phyloP scores from a whole-genome alignment of 2,797 vertebrate species.

The Lagocephalus sceleratus region DNA sequence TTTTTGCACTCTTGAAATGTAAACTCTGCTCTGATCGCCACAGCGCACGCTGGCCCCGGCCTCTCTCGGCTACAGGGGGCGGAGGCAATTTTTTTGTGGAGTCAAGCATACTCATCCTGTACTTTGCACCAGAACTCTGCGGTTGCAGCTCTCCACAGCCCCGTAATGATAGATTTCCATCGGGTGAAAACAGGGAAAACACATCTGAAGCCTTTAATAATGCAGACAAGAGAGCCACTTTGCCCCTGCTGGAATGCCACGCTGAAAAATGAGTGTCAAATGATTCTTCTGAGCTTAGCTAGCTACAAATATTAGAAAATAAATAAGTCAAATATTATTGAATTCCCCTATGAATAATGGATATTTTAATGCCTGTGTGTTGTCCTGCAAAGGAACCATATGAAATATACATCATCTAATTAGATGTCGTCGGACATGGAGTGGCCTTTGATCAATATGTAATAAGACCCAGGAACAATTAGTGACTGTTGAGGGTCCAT shows the following conservation, averaged over 20 bases:
- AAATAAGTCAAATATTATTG: constrained; percentile 70
- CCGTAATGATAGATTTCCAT: constrained; percentile 71
- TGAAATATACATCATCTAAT: constrained; percentile 76
- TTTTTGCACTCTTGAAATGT: constrained; percentile 48
- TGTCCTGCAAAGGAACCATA: constrained; percentile 64
- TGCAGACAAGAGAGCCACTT: constrained; percentile 70
- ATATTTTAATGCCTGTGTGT: constrained; percentile 64
- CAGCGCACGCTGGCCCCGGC: constrained; percentile 32
- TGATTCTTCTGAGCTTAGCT: constrained; percentile 56
- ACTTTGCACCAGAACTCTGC: constrained; percentile 58
- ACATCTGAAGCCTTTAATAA: constrained; percentile 78
- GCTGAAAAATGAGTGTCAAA: constrained; percentile 64
- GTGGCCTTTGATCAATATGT: constrained; percentile 72
- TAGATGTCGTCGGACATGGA: constrained; percentile 67
- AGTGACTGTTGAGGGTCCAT: constrained; percentile 50
- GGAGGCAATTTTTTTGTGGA: constrained; percentile 69
- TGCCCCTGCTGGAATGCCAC: constrained; percentile 61
- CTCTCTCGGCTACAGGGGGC: constrained; percentile 48
- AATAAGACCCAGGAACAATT: constrained; percentile 76
- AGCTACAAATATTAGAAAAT: constrained; percentile 60
- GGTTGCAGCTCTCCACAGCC: constrained; percentile 56
- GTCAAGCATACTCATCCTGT: constrained; percentile 65
- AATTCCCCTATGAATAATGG: constrained; percentile 68
- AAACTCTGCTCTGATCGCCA: constrained; percentile 57
- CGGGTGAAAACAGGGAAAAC: constrained; percentile 75